These are phyloP conservation scores for Lacerta viridis DNA, from an alignment of 2,797 vertebrate species.

Conservation along the genomic window DNA sequence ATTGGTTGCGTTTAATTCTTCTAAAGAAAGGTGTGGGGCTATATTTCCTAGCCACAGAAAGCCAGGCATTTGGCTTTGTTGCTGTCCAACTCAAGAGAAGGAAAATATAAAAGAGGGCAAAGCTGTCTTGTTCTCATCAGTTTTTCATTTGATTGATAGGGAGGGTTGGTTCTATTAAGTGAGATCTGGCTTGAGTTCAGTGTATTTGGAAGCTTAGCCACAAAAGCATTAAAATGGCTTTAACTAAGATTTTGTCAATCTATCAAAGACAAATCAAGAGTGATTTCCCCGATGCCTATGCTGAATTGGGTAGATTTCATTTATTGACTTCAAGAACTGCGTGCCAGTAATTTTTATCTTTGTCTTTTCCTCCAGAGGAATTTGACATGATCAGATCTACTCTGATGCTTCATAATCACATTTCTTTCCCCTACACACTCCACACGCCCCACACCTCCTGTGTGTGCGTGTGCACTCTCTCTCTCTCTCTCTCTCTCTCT, in stretches of 20 bases:
- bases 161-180: constrained; percentile 61
- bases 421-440: constrained; percentile 33
- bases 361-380: constrained; percentile 64
- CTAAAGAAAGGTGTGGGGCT: constrained; percentile 30
- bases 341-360: constrained; percentile 65
- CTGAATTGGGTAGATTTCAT: constrained; percentile 72
- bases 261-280: constrained; percentile 74
- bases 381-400: constrained; percentile 68
- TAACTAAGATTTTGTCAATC: constrained; percentile 76
- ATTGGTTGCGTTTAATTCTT: constrained; percentile 31
- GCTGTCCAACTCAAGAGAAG: constrained; percentile 69
- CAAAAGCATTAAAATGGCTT: constrained; percentile 73
- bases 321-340: constrained; percentile 70
- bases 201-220: constrained; percentile 72
- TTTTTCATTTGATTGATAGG: constrained; percentile 61
- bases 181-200: constrained; percentile 71
- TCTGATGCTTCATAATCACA: constrained; percentile 57
- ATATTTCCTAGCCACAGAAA: constrained; percentile 56
- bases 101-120: constrained; percentile 63
- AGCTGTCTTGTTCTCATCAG: background rate
- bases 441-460: constrained; percentile 1
- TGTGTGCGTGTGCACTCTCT: too few species aligned
- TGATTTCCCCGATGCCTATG: constrained; percentile 67
- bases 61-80: constrained; percentile 67
- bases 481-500: too few species aligned